Evolutionary conservation across 2,888 invertebrate species (phyloP).

Genomic region (Hypselothyrea guttata): DNA sequence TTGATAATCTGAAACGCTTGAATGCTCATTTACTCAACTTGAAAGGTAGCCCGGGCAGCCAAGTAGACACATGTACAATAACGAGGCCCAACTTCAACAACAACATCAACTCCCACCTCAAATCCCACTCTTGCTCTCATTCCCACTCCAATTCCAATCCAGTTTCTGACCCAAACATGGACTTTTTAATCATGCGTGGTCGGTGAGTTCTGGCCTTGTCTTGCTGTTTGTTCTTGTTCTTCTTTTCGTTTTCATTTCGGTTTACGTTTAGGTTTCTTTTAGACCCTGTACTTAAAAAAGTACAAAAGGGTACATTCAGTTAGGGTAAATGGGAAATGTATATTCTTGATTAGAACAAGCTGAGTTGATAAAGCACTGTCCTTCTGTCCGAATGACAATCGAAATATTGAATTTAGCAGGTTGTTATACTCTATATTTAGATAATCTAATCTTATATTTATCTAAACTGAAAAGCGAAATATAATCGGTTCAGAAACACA

Average conservation of each 20-base stretch:
- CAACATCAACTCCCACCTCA: conserved; percentile 15
- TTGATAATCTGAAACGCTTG: conserved; percentile 79
- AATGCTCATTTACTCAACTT: conserved; percentile 77
- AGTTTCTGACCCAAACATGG: conserved; percentile 29
- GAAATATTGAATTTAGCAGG: too few relatives aligned
- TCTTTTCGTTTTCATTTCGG: conserved; percentile 24
- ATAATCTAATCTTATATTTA: too few relatives aligned
- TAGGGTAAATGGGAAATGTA: too few relatives aligned
- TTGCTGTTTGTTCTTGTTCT: not conserved
- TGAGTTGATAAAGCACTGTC: too few relatives aligned
- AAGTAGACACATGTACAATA: not conserved
- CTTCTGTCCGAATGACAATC: too few relatives aligned
- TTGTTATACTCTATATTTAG: too few relatives aligned
- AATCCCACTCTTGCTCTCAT: not conserved
- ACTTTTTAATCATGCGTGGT: conserved; percentile 70
- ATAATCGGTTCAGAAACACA: too few relatives aligned
- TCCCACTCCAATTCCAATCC: not conserved
- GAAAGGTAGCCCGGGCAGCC: conserved; percentile 55
- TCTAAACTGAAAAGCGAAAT: too few relatives aligned
- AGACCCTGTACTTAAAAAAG: too few relatives aligned
- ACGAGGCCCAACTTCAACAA: conserved; percentile 2
- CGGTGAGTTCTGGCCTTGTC: conserved; percentile 42
- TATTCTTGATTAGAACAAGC: too few relatives aligned
- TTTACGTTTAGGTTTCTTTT: too few relatives aligned
- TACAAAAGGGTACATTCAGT: too few relatives aligned